Evolutionary conservation across 2,888 invertebrate species (phyloP).

Genomic region (Auanema freiburgensis): DNA sequence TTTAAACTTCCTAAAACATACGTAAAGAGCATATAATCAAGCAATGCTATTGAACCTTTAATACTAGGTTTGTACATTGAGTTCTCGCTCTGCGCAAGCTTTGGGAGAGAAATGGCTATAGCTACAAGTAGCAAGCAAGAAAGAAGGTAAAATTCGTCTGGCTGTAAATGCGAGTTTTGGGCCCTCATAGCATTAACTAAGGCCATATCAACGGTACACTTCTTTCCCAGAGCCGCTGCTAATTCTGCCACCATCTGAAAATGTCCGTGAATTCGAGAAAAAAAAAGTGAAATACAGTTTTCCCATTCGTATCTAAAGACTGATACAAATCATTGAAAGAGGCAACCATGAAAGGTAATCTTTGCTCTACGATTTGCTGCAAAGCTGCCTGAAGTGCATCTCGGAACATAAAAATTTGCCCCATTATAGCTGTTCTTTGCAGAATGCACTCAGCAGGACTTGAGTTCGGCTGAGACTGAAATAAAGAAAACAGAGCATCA

Average conservation of each 20-base stretch:
- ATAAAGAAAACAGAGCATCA: neutral
- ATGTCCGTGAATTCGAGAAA: neutral
- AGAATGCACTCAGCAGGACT: conserved; percentile 72
- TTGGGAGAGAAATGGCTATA: conserved; percentile 94
- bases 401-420: conserved; percentile 92
- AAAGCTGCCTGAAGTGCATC: conserved; percentile 90
- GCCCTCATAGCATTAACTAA: conserved; percentile 84
- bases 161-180: conserved; percentile 68
- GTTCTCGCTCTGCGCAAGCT: conserved; percentile 84
- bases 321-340: conserved; percentile 74
- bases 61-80: conserved; percentile 67
- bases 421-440: conserved; percentile 94
- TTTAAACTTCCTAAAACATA: conserved; percentile 69
- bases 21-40: neutral
- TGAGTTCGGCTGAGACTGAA: conserved; percentile 9
- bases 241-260: conserved; percentile 73
- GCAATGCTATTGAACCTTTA: conserved; percentile 24
- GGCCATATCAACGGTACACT: conserved; percentile 92
- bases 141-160: conserved; percentile 67
- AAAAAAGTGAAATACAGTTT: conserved; percentile 26
- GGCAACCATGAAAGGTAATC: conserved; percentile 92
- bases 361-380: conserved; percentile 81
- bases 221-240: conserved; percentile 91
- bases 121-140: conserved; percentile 97
- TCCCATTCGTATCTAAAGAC: conserved; percentile 40